Conservation (phyloP, 2,888 invertebrate species). For the Dromius quadrimaculatus region DNA sequence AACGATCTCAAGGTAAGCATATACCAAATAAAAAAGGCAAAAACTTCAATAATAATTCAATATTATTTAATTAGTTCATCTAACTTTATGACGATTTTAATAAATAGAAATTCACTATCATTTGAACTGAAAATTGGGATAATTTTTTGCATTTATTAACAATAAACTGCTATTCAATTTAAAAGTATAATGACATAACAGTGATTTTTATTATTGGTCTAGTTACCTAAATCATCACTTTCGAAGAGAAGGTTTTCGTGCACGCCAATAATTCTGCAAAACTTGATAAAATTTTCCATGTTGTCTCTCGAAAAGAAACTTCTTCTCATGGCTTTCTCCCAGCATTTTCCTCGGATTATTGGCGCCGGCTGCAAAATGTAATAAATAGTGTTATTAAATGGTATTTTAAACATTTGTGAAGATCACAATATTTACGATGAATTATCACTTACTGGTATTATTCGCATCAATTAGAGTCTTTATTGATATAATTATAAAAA, state of each 20-base stretch:
- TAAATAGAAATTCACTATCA: neutral
- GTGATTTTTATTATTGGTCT: slow-evolving; percentile 10
- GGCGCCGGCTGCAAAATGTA: slow-evolving; percentile 73
- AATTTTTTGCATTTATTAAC: slow-evolving; percentile 3
- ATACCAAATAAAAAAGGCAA: too few species aligned
- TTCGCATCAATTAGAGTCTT: slow-evolving; percentile 12
- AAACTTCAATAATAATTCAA: too few species aligned
- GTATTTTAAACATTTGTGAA: slow-evolving; percentile 8
- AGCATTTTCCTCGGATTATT: slow-evolving; percentile 80
- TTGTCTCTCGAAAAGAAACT: slow-evolving; percentile 92
- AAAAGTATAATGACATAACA: slow-evolving; percentile 19
- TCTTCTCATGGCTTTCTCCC: slow-evolving; percentile 85
- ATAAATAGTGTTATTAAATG: neutral
- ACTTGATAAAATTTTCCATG: slow-evolving; percentile 89
- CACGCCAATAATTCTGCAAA: slow-evolving; percentile 86
- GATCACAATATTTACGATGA: slow-evolving; percentile 4
- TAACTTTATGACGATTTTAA: too few species aligned
- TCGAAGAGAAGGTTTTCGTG: slow-evolving; percentile 90
- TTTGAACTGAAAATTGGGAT: neutral
- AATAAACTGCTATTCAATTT: slow-evolving; percentile 19
- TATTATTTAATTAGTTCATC: too few species aligned
- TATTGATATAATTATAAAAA: neutral
- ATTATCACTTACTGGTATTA: neutral
- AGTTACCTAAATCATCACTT: slow-evolving; percentile 86
- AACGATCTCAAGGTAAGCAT: too few species aligned